A percentile compares a stretch with the other conserved stretches of the same genome.
Evolutionary conservation across 2,888 invertebrate genomes (phyloP).

Genomic region (Eudemis profundana): DNA sequence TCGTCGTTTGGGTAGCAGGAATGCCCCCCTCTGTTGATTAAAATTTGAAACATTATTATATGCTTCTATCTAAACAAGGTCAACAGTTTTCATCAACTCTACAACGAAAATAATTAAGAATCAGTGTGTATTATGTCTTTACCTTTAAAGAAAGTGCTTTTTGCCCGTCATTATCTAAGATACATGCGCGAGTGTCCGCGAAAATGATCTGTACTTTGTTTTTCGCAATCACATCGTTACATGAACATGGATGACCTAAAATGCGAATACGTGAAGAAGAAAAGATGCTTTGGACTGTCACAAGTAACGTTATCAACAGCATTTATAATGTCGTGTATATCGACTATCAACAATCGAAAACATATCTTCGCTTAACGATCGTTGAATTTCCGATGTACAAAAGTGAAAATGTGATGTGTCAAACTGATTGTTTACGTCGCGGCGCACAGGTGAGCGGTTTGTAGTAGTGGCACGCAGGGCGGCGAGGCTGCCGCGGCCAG

Average conservation of each 20-base stretch:
- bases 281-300: conserved; percentile 81
- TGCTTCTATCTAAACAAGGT: conserved; percentile 81
- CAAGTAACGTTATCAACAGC: conserved; percentile 76
- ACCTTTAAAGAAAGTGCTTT: conserved; percentile 66
- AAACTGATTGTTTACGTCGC: conserved; percentile 85
- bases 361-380: conserved; percentile 70
- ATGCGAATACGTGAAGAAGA: conserved; percentile 84
- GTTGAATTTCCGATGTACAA: conserved; percentile 75
- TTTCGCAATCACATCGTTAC: conserved; percentile 86
- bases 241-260: conserved; percentile 86
- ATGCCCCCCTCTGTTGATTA: conserved; percentile 86
- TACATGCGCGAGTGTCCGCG: conserved; percentile 78
- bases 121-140: conserved; percentile 74
- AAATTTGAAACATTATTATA: conserved; percentile 85
- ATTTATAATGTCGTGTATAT: conserved; percentile 74
- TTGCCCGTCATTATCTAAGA: conserved; percentile 66
- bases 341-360: conserved; percentile 71
- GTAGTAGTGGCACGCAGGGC: conserved; percentile 81
- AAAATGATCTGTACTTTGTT: conserved; percentile 84
- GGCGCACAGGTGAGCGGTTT: conserved; percentile 81
- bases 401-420: conserved; percentile 86
- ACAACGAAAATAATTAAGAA: conserved; percentile 80
- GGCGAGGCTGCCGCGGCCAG: conserved; percentile 50
- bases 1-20: conserved; percentile 49
- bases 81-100: conserved; percentile 85